Conservation (phyloP, 2,113 vertebrate species). For the Callaeas wilsoni region DNA sequence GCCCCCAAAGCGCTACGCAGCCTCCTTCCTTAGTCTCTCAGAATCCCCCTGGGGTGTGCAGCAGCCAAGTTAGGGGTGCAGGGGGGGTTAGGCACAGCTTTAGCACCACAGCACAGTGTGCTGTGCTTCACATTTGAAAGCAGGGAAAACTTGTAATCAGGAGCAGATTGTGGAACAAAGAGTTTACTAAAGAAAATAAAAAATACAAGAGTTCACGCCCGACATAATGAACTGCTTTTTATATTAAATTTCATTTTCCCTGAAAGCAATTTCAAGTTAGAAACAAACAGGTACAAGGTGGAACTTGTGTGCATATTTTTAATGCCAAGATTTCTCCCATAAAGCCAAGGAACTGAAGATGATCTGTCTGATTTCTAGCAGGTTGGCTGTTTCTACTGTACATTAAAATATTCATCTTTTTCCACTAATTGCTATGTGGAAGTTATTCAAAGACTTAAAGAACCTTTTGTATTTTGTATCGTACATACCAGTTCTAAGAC, state of each 20-base stretch:
- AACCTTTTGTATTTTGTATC: slow-evolving; percentile 59
- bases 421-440: slow-evolving; percentile 69
- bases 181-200: not conserved
- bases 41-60: not conserved
- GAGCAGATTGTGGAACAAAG: not conserved
- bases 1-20: not conserved
- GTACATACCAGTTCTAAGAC: slow-evolving; percentile 41
- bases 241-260: not conserved
- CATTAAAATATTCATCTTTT: slow-evolving; percentile 53
- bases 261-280: slow-evolving; percentile 14
- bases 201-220: not conserved
- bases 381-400: slow-evolving; percentile 38
- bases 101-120: not conserved
- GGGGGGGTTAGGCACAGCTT: not conserved
- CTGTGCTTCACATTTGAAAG: not conserved
- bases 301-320: not conserved
- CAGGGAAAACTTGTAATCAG: not conserved
- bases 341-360: slow-evolving; percentile 22
- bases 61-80: not conserved
- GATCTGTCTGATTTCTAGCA: slow-evolving; percentile 38
- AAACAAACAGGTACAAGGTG: not conserved
- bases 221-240: not conserved
- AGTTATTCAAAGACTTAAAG: slow-evolving; percentile 65
- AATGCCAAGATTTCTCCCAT: slow-evolving; percentile 19
- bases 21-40: not conserved